Conservation (phyloP, 1,140 invertebrate species). For the Berghia stephanieae region DNA sequence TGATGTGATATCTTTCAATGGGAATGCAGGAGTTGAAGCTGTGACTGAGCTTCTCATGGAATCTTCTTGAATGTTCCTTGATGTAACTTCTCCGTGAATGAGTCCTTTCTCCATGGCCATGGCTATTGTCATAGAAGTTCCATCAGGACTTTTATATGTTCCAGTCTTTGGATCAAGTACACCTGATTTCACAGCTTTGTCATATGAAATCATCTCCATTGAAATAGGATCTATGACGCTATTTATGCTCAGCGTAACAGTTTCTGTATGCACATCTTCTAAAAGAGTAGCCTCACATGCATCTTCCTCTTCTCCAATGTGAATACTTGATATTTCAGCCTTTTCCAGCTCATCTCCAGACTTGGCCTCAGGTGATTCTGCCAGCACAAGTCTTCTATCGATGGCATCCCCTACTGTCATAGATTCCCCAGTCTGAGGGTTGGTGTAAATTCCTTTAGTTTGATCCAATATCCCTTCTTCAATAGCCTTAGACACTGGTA, state of each 20-base stretch:
- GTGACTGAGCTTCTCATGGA: conserved; percentile 53
- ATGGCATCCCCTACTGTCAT: conserved; percentile 67
- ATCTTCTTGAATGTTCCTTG: conserved; percentile 55
- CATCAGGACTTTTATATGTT: conserved; percentile 76
- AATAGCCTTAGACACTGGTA: conserved; percentile 86
- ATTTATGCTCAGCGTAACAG: conserved; percentile 66
- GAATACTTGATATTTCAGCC: conserved; percentile 51
- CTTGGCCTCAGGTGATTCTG: conserved; percentile 47
- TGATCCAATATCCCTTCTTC: conserved; percentile 85
- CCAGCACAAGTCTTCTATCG: conserved; percentile 56
- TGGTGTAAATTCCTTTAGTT: conserved; percentile 74
- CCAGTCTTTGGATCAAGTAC: conserved; percentile 84
- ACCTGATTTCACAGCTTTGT: conserved; percentile 84
- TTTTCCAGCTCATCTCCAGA: conserved; percentile 37
- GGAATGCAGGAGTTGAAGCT: conserved; percentile 47
- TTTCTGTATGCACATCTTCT: conserved; percentile 63
- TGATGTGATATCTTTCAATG: conserved; percentile 73
- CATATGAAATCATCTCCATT: conserved; percentile 82
- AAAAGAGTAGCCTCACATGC: conserved; percentile 55
- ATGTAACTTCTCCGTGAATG: conserved; percentile 68
- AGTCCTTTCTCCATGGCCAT: conserved; percentile 73
- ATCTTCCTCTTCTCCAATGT: conserved; percentile 62
- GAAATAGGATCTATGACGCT: conserved; percentile 83
- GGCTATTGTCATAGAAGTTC: conserved; percentile 71
- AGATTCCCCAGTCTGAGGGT: conserved; percentile 82